These are phyloP conservation scores for Ceramica pisi DNA, from an alignment of 2,888 invertebrate species.

Conservation along the genomic window DNA sequence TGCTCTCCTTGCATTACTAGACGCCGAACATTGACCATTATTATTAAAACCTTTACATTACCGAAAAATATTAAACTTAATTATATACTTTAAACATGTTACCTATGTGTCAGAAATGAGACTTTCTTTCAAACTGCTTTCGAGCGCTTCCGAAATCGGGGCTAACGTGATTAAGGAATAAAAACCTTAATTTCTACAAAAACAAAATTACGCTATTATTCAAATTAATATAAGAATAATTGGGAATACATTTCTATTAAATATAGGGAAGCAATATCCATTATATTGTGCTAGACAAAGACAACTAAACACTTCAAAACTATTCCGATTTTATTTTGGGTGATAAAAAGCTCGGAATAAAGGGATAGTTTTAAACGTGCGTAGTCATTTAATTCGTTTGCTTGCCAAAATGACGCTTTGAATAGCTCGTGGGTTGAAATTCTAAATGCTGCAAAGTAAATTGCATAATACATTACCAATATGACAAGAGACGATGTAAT, in stretches of 20 bases:
- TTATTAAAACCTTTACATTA: constrained; percentile 71
- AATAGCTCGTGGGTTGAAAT: neutral
- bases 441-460: constrained; percentile 27
- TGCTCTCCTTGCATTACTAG: constrained; percentile 78
- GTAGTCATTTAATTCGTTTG: neutral
- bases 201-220: neutral
- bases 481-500: neutral
- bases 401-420: neutral
- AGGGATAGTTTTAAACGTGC: neutral
- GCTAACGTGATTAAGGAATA: neutral
- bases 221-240: no score
- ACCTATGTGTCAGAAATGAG: constrained; percentile 61
- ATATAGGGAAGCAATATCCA: neutral
- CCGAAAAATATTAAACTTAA: constrained; percentile 71
- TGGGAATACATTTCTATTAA: no score
- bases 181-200: neutral
- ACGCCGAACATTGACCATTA: constrained; percentile 78
- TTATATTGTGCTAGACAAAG: constrained; percentile 1
- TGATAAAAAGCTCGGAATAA: constrained; percentile 15
- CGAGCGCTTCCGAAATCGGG: constrained; percentile 35
- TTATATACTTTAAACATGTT: constrained; percentile 57
- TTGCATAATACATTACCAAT: constrained; percentile 14
- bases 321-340: constrained; percentile 10
- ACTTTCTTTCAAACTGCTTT: constrained; percentile 40
- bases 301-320: constrained; percentile 24